Percentiles rank a stretch among this genome's conserved stretches.
These are phyloP conservation scores for Megaceryle maxima DNA, from an alignment of 2,113 vertebrate species.

Conservation along the genomic window DNA sequence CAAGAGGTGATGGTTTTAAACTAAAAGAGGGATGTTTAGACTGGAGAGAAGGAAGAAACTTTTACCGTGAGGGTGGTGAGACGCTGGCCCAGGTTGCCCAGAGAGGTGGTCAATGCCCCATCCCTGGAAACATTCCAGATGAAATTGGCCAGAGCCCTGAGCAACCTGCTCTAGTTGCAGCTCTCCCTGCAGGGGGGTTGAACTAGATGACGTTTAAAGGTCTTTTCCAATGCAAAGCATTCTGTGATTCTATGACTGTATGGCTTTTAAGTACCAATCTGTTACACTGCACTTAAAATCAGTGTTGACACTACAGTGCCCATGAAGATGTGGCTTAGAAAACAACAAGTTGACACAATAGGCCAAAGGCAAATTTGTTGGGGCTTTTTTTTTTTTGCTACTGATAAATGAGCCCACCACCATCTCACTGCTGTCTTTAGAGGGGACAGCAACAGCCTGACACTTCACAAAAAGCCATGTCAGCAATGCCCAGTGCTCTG, in stretches of 20 bases:
- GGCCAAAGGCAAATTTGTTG: neutral
- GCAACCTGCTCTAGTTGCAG: neutral
- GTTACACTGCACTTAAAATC: neutral
- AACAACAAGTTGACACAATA: neutral
- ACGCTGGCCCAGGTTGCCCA: too few species aligned
- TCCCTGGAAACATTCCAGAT: neutral
- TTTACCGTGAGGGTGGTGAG: too few species aligned
- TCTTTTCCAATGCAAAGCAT: neutral
- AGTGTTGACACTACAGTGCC: neutral
- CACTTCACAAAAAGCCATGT: neutral
- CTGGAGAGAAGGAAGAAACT: too few species aligned
- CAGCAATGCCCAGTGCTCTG: neutral
- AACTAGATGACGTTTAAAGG: neutral
- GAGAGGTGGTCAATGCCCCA: neutral
- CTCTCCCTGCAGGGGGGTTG: neutral
- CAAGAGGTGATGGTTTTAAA: too few species aligned
- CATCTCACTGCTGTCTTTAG: neutral
- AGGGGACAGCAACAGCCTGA: neutral
- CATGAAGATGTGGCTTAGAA: fast-evolving
- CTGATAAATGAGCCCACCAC: neutral
- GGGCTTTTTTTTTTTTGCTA: neutral
- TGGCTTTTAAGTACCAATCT: neutral
- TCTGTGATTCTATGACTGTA: neutral
- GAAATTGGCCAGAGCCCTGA: neutral
- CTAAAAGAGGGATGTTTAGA: too few species aligned